phyloP scores from a whole-genome alignment of 1,140 invertebrate species.

The Drosophila equinoxialis region DNA sequence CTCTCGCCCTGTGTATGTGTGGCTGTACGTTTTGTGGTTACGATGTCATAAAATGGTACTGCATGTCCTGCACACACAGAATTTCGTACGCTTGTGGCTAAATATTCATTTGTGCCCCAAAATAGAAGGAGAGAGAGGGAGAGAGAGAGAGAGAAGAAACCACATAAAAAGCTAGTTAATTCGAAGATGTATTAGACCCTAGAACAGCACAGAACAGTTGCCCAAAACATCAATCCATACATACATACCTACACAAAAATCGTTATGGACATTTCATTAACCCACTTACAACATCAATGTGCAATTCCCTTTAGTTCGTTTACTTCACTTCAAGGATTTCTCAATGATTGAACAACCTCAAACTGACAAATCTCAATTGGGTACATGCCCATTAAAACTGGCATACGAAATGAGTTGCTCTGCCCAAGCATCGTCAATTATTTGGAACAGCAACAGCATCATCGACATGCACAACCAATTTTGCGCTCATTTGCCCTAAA shows the following conservation, averaged over 20 bases:
- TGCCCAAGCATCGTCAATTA: not conserved
- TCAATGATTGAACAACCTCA: conserved; percentile 1
- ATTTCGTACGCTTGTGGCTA: conserved; percentile 39
- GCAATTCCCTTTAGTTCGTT: not conserved
- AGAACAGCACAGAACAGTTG: too few species aligned
- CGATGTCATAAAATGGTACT: conserved; percentile 45
- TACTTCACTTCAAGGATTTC: not conserved
- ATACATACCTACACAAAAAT: not conserved
- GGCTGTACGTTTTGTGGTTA: conserved; percentile 44
- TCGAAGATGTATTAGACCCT: not conserved
- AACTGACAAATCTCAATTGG: conserved; percentile 10
- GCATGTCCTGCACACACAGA: conserved; percentile 15
- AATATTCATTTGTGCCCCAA: conserved; percentile 6
- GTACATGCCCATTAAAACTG: conserved; percentile 2
- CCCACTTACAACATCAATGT: not conserved
- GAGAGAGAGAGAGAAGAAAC: too few species aligned
- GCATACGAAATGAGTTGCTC: conserved; percentile 3
- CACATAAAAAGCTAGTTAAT: not conserved
- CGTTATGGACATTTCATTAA: conserved; percentile 4
- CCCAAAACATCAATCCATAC: not conserved
- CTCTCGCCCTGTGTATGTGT: conserved; percentile 26
- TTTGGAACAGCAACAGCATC: conserved; percentile 4
- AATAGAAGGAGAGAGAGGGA: not conserved
- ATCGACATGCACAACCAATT: conserved; percentile 21
- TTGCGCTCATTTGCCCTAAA: conserved; percentile 23